Base-by-base conservation (phyloP, 2,113 vertebrate species). In the Myiozetetes cayanensis region DNA sequence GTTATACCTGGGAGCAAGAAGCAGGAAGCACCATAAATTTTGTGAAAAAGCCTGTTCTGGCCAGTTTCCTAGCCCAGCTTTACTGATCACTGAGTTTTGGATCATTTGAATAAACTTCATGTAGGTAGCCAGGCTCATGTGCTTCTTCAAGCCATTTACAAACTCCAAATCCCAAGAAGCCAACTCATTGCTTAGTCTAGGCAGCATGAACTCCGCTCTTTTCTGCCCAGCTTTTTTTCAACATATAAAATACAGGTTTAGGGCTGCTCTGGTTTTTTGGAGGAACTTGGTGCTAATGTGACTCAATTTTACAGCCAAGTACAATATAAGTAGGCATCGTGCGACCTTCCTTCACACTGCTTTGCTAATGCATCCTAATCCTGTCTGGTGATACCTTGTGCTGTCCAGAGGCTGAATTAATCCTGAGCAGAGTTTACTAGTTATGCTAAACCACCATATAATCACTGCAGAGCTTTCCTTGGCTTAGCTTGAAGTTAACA, bases 1-100 rank as follows among this genome's bases (percentile, higher is more conserved):
- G 70, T 93, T 95, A 44, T 93, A 92, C 88, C 76, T 96, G 96
- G 93, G 94, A 97, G 95, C 83, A 89, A 92, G 93, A 89, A 90
- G 73, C 79, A 90, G 96, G 96, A 96, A 97, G 80, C 66, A 72
- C 70, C 88, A 66, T 93, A 95, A 96, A 93, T 96, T 92, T 92
- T 95, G n/a, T 47, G 93, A 61, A 95, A 93, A 84, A 92, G 39
- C 44, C 83, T 85, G 2, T 70, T 87, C 71, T 97, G 96, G 96
- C 96, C 77, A 53, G n/a, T 24, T 93, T 96, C 93, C 93, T 96
- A 72, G 86, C 61, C 66, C 41, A 68, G 76, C 88, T 96, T 96
- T 96, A 91, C 94, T 96, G 87, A 96, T 91, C 65, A 5, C 27
- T 91, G 90, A 74, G 19, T 80, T 93, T 92, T 86, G 93, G 80